Evolutionary conservation across 2,113 vertebrate species (phyloP), one percentile per base, ranked within the genome.

Genomic region (Piprites chloris): DNA sequence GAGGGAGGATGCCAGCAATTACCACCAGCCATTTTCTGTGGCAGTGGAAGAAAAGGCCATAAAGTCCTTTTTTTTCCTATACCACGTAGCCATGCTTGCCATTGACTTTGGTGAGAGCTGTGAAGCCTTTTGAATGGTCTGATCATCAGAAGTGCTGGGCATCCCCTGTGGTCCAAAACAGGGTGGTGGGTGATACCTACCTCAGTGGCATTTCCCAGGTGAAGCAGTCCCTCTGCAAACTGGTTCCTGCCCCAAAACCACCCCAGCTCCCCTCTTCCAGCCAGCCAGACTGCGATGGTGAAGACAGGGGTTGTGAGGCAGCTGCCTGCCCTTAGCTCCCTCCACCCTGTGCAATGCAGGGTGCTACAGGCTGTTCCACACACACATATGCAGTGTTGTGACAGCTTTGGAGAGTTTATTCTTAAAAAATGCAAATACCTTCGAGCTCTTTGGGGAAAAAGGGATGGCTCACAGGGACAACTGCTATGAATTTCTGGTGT

Each of bases 321-420:
- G 61, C 41, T 78, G 27, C 37, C 50, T 71, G 78, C 35, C 39
- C 49, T 75, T 18, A 59, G 30, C 12, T 61, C 9, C 30, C 50
- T 28, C 16, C 0, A 0, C 26, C 33, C 37, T 56, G 19, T 66
- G 37, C 55, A 62, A 9, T 0, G 6, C 37, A 41, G 11, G 26
- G 22, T 37, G 65, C 59, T 50, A 15, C 49, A 65, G 33, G 13
- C 14, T 61, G 41, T 9, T 56, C 6, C 42, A 44, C 41, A 33
- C 32, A 24, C 27, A 4, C 0, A 0, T 9, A 21, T 0, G 0
- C 18, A 39, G 18, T 20, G 19, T 4, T 66, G 37, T 24, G 30
- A 33, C 27, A 81, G 13, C 37, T 87, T n/a, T 15, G 41, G 14
- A n/a, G 19, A 76, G 23, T 16, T 74, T 12, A 15, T 55, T 68